Percentiles rank a stretch among this genome's conserved stretches.
Conservation (phyloP, 2,888 invertebrate genomes). For the Drosophila rubida region DNA sequence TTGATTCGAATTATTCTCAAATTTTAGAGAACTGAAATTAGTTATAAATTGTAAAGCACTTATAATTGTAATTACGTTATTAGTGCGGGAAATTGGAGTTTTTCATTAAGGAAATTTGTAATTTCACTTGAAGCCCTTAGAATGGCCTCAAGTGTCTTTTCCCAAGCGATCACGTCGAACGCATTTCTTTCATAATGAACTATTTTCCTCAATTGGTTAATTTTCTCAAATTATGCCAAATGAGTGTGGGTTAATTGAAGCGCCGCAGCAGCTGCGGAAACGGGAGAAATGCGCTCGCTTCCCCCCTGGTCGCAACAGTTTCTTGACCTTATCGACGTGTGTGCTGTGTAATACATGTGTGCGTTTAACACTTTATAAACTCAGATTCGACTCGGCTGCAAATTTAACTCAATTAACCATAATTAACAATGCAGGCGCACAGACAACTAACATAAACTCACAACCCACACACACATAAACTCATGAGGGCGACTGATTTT, state of each 20-base stretch:
- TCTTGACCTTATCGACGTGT: conserved; percentile 59
- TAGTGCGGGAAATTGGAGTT: neutral
- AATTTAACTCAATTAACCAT: conserved; percentile 66
- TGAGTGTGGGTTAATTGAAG: conserved; percentile 72
- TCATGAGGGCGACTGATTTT: conserved; percentile 15
- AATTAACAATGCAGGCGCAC: conserved; percentile 63
- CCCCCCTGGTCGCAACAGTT: conserved; percentile 44
- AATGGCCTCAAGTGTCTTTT: conserved; percentile 47
- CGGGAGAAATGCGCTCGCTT: conserved; percentile 12
- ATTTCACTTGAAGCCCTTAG: conserved; percentile 14
- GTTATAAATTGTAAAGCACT: neutral
- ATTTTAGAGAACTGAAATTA: too few relatives aligned
- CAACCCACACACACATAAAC: conserved; percentile 13
- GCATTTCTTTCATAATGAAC: conserved; percentile 47
- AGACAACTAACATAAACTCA: conserved; percentile 7
- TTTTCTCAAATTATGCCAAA: conserved; percentile 72
- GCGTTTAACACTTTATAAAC: conserved; percentile 64
- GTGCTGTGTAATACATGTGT: conserved; percentile 22
- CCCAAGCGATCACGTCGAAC: conserved; percentile 30
- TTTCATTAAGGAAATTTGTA: conserved; percentile 6
- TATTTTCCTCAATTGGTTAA: conserved; percentile 70
- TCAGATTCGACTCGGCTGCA: conserved; percentile 42
- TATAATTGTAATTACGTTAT: conserved; percentile 14
- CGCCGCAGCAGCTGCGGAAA: conserved; percentile 5
- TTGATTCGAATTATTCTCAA: too few relatives aligned